Percentiles rank a stretch among this genome's conserved stretches.
These are phyloP conservation scores for Spialia ferax DNA, from an alignment of 2,888 invertebrate genomes.

Conservation along the genomic window DNA sequence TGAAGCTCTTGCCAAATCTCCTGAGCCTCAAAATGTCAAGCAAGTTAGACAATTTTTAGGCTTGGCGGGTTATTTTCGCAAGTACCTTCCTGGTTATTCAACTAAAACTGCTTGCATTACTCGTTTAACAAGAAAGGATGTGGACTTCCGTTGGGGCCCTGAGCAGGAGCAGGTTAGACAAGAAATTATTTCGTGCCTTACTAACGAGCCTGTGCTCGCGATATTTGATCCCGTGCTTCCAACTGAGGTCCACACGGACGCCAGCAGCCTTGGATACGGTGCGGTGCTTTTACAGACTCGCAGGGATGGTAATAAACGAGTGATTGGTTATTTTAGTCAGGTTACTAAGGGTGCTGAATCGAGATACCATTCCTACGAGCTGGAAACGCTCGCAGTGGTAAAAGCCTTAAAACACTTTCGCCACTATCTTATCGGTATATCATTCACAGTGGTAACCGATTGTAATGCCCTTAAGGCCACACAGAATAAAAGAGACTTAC, in stretches of 20 bases:
- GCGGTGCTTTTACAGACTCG: too few relatives aligned
- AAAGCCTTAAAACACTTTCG: too few relatives aligned
- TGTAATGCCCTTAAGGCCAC: too few relatives aligned
- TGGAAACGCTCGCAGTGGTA: too few relatives aligned
- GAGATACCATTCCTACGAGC: too few relatives aligned
- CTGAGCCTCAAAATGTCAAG: conserved; percentile 17
- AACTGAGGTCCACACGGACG: neutral
- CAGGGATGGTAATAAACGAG: too few relatives aligned
- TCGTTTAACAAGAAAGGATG: neutral
- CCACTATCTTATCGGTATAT: too few relatives aligned
- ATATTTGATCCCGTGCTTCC: neutral
- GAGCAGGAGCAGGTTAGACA: neutral
- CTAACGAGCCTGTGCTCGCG: neutral
- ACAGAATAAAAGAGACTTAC: too few relatives aligned
- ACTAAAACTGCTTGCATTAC: conserved; percentile 1
- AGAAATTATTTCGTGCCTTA: neutral
- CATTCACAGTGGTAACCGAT: too few relatives aligned
- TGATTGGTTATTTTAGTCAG: too few relatives aligned
- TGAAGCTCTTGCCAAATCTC: neutral
- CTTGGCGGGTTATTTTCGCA: conserved; percentile 25
- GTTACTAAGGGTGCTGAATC: too few relatives aligned
- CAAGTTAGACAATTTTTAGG: conserved; percentile 30
- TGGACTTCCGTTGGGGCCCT: neutral
- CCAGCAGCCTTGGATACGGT: neutral
- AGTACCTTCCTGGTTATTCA: conserved; percentile 1